Conservation (phyloP, 2,888 invertebrate genomes). For the Drosophila cognata region DNA sequence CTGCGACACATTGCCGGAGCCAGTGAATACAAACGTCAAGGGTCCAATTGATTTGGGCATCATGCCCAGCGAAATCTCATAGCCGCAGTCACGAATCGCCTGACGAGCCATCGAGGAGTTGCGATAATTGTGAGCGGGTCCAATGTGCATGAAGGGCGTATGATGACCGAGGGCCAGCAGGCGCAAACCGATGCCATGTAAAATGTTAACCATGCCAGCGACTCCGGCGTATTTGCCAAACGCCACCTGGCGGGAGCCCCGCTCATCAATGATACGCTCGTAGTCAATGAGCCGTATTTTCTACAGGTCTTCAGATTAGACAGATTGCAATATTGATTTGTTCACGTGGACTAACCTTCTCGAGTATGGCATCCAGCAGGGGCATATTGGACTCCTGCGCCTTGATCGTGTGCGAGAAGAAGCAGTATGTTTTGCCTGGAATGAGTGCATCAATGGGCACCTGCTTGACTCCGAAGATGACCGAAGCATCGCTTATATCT, state of each 20-base stretch:
- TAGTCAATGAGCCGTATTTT: conserved; percentile 98
- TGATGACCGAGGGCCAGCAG: conserved; percentile 97
- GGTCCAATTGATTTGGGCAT: conserved; percentile 99
- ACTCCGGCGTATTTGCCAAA: conserved; percentile 99
- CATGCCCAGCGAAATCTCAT: conserved; percentile 97
- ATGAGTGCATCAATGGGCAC: conserved; percentile 94
- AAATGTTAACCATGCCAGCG: conserved; percentile 99
- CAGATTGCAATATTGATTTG: not conserved
- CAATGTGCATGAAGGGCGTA: conserved; percentile 99
- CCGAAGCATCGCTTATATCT: conserved; percentile 97
- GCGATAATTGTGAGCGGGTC: conserved; percentile 99
- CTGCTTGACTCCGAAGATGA: conserved; percentile 98
- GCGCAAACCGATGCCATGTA: conserved; percentile 97
- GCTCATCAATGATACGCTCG: conserved; percentile 96
- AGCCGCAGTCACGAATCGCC: conserved; percentile 99
- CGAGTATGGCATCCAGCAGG: conserved; percentile 96
- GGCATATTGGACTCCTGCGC: conserved; percentile 99
- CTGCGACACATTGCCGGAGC: conserved; percentile 98
- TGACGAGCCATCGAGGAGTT: conserved; percentile 99
- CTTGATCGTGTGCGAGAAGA: conserved; percentile 99
- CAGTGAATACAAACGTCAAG: conserved; percentile 98
- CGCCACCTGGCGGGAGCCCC: conserved; percentile 96
- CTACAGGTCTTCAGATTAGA: conserved; percentile 41
- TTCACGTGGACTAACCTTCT: conserved; percentile 86
- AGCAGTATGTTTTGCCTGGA: conserved; percentile 98